Conservation (phyloP, 1,140 invertebrate genomes). For the Drosophila tropicalis region DNA sequence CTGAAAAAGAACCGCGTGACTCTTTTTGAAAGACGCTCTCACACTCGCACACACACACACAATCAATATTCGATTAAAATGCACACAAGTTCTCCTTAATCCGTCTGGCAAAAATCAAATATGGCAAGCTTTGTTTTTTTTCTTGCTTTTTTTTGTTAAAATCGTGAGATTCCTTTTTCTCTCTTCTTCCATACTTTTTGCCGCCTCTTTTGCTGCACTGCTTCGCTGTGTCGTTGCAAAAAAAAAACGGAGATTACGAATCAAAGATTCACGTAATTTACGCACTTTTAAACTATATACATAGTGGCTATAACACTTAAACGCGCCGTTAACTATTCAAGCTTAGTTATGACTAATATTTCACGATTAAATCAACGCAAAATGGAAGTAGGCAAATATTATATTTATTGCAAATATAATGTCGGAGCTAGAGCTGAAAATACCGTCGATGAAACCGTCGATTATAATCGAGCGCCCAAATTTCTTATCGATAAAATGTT, state of each 20-base stretch:
- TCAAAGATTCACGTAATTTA: constrained; percentile 50
- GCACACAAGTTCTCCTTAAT: constrained; percentile 25
- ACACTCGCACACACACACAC: constrained; percentile 34
- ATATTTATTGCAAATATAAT: constrained; percentile 63
- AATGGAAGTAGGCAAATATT: constrained; percentile 73
- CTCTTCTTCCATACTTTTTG: constrained; percentile 67
- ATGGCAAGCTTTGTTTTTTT: constrained; percentile 48
- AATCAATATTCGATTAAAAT: constrained; percentile 57
- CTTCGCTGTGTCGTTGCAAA: constrained; percentile 66
- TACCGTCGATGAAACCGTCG: not conserved
- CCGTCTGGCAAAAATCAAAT: constrained; percentile 41
- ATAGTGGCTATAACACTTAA: constrained; percentile 46
- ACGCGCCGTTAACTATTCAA: constrained; percentile 45
- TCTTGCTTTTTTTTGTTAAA: constrained; percentile 27
- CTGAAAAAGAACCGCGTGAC: constrained; percentile 54
- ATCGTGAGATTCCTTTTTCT: constrained; percentile 49
- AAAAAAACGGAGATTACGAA: constrained; percentile 69
- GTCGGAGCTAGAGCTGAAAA: too few species aligned
- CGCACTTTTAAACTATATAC: constrained; percentile 75
- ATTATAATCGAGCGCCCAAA: constrained; percentile 9
- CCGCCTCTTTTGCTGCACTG: constrained; percentile 79
- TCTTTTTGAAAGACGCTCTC: not conserved
- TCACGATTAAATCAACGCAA: constrained; percentile 69
- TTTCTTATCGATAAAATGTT: constrained; percentile 4
- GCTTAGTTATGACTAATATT: constrained; percentile 62